Percentiles rank a stretch among this genome's conserved stretches.
Conservation (phyloP, 2,797 vertebrate genomes). For the Squalus acanthias region DNA sequence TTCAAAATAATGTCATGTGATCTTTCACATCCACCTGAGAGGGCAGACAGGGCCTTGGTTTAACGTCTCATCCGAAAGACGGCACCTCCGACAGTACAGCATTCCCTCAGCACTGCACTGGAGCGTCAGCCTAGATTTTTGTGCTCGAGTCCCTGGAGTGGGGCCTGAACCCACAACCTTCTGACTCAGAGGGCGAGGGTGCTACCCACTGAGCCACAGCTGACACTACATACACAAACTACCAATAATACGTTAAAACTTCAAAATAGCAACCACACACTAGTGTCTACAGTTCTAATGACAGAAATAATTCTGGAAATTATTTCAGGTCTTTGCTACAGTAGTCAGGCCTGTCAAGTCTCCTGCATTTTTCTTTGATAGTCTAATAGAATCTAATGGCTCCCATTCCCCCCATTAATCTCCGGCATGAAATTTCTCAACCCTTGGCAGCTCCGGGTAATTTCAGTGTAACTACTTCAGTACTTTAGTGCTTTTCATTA, state of each 20-base stretch:
- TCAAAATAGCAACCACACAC: neutral
- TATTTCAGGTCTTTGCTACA: neutral
- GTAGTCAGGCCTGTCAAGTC: neutral
- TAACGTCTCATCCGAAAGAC: too few relatives aligned
- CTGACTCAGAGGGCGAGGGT: too few relatives aligned
- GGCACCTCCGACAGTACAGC: too few relatives aligned
- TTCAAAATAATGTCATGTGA: too few relatives aligned
- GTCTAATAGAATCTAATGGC: slow-evolving; percentile 22
- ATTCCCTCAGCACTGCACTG: too few relatives aligned
- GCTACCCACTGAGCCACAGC: too few relatives aligned
- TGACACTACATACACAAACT: neutral
- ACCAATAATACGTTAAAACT: neutral
- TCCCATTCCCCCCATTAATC: neutral
- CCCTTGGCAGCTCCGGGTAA: neutral
- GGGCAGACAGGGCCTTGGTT: too few relatives aligned
- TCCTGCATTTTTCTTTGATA: neutral
- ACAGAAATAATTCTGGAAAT: neutral
- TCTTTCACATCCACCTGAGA: too few relatives aligned
- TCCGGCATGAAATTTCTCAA: neutral
- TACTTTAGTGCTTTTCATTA: slow-evolving; percentile 22
- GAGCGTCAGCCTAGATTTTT: too few relatives aligned
- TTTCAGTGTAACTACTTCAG: slow-evolving; percentile 9
- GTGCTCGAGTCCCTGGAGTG: too few relatives aligned
- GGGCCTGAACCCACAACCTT: too few relatives aligned
- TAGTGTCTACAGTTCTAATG: neutral